Percentiles rank a stretch among this genome's conserved stretches.
Conservation (phyloP, 1,140 invertebrate species). For the Orchestia grillus region DNA sequence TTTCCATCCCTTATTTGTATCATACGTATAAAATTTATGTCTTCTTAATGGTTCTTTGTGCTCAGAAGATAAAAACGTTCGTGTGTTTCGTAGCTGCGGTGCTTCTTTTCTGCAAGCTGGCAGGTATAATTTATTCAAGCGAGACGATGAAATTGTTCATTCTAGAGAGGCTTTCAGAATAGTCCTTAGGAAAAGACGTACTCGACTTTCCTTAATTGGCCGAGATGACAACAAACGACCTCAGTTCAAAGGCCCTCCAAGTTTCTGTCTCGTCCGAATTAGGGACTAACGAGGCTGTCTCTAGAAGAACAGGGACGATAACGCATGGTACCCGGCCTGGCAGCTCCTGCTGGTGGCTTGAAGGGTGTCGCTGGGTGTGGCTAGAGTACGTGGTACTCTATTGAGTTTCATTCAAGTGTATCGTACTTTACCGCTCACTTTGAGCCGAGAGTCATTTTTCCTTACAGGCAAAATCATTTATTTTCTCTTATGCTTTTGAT, state of each 20-base stretch:
- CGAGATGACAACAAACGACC: slow-evolving; percentile 39
- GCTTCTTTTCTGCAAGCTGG: not conserved
- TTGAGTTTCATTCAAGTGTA: no score
- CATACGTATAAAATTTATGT: no score
- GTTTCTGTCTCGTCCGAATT: not conserved
- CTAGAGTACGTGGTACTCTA: not conserved
- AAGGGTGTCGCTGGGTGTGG: not conserved
- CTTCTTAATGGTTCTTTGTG: no score
- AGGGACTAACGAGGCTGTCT: not conserved
- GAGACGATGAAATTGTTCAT: not conserved
- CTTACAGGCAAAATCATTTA: no score
- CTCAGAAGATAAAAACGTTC: no score
- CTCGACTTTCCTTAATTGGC: slow-evolving; percentile 19
- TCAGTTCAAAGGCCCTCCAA: not conserved
- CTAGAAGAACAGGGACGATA: not conserved
- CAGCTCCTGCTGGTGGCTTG: not conserved
- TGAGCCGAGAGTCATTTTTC: no score
- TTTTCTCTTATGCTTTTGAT: no score
- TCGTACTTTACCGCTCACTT: no score
- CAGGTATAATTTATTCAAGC: not conserved
- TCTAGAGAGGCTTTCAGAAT: not conserved
- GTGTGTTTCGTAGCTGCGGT: not conserved
- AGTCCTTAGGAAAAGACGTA: not conserved
- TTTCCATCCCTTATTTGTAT: no score
- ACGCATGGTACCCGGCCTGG: not conserved